Evolutionary conservation across 1,140 invertebrate species (phyloP), one percentile per base, ranked within the genome.

Genomic region (Meloidogyne chitwoodi): DNA sequence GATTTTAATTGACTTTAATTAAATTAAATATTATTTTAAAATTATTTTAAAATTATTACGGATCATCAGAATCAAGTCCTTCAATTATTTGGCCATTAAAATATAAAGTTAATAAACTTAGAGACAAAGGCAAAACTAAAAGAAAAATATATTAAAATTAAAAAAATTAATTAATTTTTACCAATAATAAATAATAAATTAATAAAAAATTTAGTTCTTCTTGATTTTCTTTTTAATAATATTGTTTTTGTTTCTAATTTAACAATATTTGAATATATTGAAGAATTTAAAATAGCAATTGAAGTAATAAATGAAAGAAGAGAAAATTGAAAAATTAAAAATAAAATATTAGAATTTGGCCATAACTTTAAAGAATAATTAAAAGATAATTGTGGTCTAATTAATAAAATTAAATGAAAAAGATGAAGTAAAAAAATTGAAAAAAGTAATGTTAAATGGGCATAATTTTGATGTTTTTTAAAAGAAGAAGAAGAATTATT

Each of bases 61-160:
- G 48, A 38, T 77, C 41, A 34, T 41, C 29, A 10, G 67, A 73
- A 38, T 68, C 71, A 41, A 81, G 41, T 66, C 68, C 77, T 19
- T 56, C 41, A 27, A 78, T 48, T 31, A 81, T 79, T 26, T 80
- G 77, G 12, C 67, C 69, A 41, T 81, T 67, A 29, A 83, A 76
- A 44, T 80, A 22, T 69, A 67, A 82, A 8, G 70, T 68, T 14
- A 79, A 34, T 19, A 83, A 48, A 27, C 80, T 84, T 5, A 81
- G 48, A 12, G 38, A 56, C 5, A 31, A 44, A 4, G 80, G 80
- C 8, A 83, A 26, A 8, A 83, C 81, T 81, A 29, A 79, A 83
- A 75, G 22, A 67, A 34, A 65, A 14, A 16, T 41, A 29, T 41
- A 22, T 66, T 31, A n/a, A n/a, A 11, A 34, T 26, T 22, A 12